Evolutionary conservation across 2,113 vertebrate species (phyloP), one percentile per base, ranked within the genome.

Genomic region (Garra rufa): DNA sequence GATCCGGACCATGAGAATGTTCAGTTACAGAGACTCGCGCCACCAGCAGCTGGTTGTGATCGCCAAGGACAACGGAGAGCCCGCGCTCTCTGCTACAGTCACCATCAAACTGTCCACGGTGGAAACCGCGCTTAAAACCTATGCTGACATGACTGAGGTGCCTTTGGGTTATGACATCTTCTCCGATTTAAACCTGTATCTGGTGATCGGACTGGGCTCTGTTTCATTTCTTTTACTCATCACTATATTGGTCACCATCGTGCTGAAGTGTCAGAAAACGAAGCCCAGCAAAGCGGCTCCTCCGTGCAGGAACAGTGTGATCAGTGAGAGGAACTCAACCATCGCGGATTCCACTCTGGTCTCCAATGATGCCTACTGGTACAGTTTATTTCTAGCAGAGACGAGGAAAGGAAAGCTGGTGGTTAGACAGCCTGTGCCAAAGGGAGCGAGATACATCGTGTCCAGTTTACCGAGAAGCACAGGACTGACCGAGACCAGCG

Each of bases 41-140:
- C 90, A 86, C 75, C 95, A 96, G 87, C 89, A 77, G 7, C 89
- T 96, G 73, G 87, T 96, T 52, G 92, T 96, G 80, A 92, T 95
- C 78, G 95, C 95, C 84, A 90, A 92, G 38, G 96, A 96, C 0
- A 88, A 94, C 1, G 96, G 96, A 13, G 90, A 96, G 41, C 96
- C 95, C 0, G 89, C 95, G 6, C 95, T 97, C 69, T 97, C 96
- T 0, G 94, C 91, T 43, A 92, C 92, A 87, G 93, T 96, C 15
- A 95, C 96, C 83, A 94, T 94, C 28, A 94, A 93, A 76, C 88
- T 96, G 85, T 91, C 91, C 83, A 91, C 91, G 28, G 86, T 92
- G 88, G 91, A 92, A 83, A 92, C 88, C 19, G 90, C 84, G 0
- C 86, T 91, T 3, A 92, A 91, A 82, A 80, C 90, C 81, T 90